A percentile compares a stretch with the other conserved stretches of the same genome.
Conservation (phyloP, 1,140 invertebrate species). For the Lasioglossum albipes region DNA sequence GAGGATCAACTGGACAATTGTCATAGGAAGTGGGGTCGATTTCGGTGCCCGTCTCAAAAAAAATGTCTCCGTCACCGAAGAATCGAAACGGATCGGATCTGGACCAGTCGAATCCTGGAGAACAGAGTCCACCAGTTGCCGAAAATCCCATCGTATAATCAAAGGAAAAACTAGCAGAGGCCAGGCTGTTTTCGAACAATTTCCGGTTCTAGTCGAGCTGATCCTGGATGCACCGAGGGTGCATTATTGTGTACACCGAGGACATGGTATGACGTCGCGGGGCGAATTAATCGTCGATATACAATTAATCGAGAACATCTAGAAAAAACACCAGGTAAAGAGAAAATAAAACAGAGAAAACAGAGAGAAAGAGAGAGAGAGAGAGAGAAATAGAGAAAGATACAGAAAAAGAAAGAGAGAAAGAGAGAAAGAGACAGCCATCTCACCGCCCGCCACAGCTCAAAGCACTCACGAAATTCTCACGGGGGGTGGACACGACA, state of each 20-base stretch:
- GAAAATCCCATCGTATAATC: too few species aligned
- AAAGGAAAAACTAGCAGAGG: background rate
- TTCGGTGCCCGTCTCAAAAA: too few species aligned
- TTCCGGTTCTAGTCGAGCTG: conserved; percentile 25
- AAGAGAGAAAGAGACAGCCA: conserved; percentile 68
- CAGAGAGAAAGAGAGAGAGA: conserved; percentile 17
- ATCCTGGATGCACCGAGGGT: conserved; percentile 3
- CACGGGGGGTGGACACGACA: conserved; percentile 51
- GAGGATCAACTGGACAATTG: too few species aligned
- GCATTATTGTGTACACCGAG: conserved; percentile 40
- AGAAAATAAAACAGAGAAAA: conserved; percentile 19
- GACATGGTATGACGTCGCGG: conserved; percentile 18
- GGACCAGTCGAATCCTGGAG: too few species aligned
- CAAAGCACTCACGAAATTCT: conserved; percentile 65
- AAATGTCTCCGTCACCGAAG: too few species aligned
- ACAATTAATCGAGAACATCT: conserved; percentile 58
- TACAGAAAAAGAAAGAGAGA: conserved; percentile 34
- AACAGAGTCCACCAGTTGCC: too few species aligned
- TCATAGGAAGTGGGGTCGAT: too few species aligned
- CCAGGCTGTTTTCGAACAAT: background rate
- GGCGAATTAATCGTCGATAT: background rate
- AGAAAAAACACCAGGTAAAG: conserved; percentile 52
- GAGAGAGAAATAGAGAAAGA: conserved; percentile 26
- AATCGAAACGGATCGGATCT: too few species aligned
- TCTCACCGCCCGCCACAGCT: conserved; percentile 71